Conservation (phyloP, 1,140 invertebrate genomes). For the Prorops nasuta region DNA sequence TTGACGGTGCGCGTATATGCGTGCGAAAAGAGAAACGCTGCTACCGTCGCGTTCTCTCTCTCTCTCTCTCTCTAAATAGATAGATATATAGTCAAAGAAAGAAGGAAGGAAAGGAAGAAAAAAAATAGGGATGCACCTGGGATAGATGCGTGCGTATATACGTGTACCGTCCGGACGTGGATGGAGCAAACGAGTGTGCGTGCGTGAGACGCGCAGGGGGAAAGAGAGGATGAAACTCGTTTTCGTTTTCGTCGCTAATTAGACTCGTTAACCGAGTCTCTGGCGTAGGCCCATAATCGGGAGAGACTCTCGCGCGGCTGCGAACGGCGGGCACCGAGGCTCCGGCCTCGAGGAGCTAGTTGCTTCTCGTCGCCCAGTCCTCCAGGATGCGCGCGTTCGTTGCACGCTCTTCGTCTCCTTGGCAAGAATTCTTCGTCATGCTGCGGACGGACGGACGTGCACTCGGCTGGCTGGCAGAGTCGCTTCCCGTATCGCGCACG, state of each 20-base stretch:
- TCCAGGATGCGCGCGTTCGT: slow-evolving; percentile 51
- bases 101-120: neutral
- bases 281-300: slow-evolving; percentile 47
- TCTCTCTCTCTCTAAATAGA: too few species aligned
- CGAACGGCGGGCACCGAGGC: too few species aligned
- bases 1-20: too few species aligned
- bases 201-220: slow-evolving; percentile 18
- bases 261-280: slow-evolving; percentile 55
- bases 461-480: too few species aligned
- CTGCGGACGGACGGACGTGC: too few species aligned
- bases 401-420: slow-evolving; percentile 37
- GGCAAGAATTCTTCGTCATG: slow-evolving; percentile 34
- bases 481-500: too few species aligned
- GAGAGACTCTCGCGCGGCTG: too few species aligned
- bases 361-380: slow-evolving; percentile 46
- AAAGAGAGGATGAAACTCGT: slow-evolving; percentile 47
- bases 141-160: neutral
- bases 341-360: slow-evolving; percentile 38
- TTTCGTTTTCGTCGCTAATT: slow-evolving; percentile 60
- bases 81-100: too few species aligned
- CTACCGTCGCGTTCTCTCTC: too few species aligned
- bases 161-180: neutral
- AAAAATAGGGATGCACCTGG: too few species aligned
- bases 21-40: too few species aligned
- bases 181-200: neutral